phyloP scores from a whole-genome alignment of 1,140 invertebrate genomes.

The Papilio polyxenes region DNA sequence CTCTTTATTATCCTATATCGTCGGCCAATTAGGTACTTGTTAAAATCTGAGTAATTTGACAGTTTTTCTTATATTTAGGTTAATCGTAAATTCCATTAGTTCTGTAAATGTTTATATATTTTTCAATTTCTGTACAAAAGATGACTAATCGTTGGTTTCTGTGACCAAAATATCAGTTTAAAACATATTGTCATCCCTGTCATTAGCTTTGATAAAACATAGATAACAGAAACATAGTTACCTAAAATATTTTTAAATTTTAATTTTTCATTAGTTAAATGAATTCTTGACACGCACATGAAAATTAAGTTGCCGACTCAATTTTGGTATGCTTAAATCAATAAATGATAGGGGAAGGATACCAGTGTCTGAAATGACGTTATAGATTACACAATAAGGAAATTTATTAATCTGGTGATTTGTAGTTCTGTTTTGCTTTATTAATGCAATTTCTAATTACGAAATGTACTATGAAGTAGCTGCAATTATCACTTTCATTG shows the following conservation, averaged over 20 bases:
- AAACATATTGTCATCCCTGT: no score
- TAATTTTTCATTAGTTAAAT: neutral
- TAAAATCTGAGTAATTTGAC: neutral
- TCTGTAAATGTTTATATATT: neutral
- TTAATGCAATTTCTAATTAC: no score
- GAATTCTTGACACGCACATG: no score
- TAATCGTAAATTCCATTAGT: neutral
- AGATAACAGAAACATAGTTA: no score
- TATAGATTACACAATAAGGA: neutral
- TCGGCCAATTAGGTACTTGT: conserved; percentile 9
- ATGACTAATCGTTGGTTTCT: neutral
- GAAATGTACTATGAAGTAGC: neutral
- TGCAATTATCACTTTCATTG: neutral
- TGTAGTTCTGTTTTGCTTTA: no score
- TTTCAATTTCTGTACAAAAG: neutral
- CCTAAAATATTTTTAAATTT: neutral
- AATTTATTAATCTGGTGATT: no score
- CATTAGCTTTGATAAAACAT: no score
- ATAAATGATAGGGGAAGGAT: neutral
- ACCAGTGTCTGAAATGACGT: neutral
- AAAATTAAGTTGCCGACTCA: neutral
- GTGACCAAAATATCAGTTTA: neutral
- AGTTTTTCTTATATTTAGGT: neutral
- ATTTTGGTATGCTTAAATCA: neutral
- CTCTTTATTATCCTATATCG: neutral